Percentiles rank a stretch among this genome's conserved stretches.
Evolutionary conservation across 2,797 vertebrate genomes (phyloP).

Genomic region (Phoxinus dragarum): DNA sequence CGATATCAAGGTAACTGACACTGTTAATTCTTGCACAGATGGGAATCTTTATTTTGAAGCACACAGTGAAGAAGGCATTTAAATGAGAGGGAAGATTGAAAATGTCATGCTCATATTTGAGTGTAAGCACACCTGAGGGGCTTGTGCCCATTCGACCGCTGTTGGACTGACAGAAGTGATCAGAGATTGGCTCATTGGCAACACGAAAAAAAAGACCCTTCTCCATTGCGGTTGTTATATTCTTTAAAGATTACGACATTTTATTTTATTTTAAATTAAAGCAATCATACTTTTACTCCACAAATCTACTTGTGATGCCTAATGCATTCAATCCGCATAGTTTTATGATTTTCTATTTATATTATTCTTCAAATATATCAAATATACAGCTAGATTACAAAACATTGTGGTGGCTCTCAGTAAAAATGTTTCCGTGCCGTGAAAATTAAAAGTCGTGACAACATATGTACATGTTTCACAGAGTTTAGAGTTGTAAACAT

Average conservation of each 20-base stretch:
- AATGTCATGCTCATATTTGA: constrained; percentile 47
- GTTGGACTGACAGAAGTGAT: constrained; percentile 18
- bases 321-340: neutral
- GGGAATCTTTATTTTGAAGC: constrained; percentile 35
- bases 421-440: too few relatives aligned
- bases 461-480: neutral
- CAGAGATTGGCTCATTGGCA: constrained; percentile 11
- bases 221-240: neutral
- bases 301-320: neutral
- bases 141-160: neutral
- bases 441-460: neutral
- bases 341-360: neutral
- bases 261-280: neutral
- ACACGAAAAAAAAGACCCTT: neutral
- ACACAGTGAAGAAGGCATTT: constrained; percentile 32
- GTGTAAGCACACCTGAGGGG: constrained; percentile 23
- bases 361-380: neutral
- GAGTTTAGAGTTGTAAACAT: neutral
- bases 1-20: neutral
- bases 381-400: neutral
- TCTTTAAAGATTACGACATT: neutral
- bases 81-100: constrained; percentile 45
- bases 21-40: constrained; percentile 33
- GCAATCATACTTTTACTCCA: neutral
- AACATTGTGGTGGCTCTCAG: neutral